These are phyloP conservation scores for Periparus ater DNA, from an alignment of 2,797 vertebrate species.

Conservation along the genomic window DNA sequence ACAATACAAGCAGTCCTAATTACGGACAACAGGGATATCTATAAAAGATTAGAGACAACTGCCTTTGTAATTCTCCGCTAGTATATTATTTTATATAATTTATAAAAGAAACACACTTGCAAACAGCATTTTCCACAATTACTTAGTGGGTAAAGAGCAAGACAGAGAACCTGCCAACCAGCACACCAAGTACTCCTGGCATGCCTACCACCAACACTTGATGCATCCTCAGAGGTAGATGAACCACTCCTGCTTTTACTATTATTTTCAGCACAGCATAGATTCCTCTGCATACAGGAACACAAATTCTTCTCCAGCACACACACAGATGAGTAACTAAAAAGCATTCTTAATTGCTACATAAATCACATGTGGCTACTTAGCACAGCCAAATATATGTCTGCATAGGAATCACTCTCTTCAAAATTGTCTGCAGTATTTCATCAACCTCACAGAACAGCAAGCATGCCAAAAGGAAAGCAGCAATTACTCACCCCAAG, in stretches of 20 bases:
- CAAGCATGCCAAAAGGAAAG: not conserved
- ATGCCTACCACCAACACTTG: not conserved
- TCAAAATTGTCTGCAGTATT: conserved; percentile 14
- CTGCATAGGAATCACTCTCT: conserved; percentile 29
- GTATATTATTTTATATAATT: not conserved
- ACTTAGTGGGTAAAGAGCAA: not conserved
- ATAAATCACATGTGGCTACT: conserved; percentile 43
- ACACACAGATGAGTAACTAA: conserved; percentile 25
- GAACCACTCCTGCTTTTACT: not conserved
- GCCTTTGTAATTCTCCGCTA: not conserved
- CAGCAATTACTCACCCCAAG: not conserved
- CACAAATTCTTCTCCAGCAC: conserved; percentile 2
- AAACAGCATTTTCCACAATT: not conserved
- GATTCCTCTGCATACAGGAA: not conserved
- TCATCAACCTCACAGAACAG: not conserved
- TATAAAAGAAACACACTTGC: not conserved
- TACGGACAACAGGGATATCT: not conserved
- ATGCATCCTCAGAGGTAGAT: not conserved
- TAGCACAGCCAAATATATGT: conserved; percentile 5
- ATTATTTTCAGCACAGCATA: not conserved
- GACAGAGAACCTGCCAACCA: not conserved
- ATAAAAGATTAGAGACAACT: not conserved
- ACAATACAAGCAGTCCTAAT: not conserved
- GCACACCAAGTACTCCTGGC: not conserved
- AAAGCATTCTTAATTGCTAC: conserved; percentile 42